These are phyloP conservation scores for Thumatha senex DNA, from an alignment of 2,888 invertebrate genomes.

Conservation along the genomic window DNA sequence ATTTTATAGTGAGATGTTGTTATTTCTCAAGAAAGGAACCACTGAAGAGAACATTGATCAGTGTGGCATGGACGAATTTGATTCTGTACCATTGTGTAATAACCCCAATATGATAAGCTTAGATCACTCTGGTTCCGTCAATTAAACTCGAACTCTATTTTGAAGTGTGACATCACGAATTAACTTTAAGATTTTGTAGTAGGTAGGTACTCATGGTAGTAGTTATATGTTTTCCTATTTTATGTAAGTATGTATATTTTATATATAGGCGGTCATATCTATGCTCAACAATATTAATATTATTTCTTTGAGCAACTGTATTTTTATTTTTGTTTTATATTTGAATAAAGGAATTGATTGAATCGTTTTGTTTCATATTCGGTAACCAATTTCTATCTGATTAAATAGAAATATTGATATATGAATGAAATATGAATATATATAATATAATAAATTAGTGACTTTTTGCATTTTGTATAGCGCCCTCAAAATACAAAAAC, in stretches of 20 bases:
- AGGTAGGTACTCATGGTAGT: conserved; percentile 29
- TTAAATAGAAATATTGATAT: too few relatives aligned
- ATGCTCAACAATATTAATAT: conserved; percentile 34
- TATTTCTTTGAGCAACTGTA: conserved; percentile 43
- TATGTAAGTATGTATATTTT: conserved; percentile 12
- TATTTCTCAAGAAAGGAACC: too few relatives aligned
- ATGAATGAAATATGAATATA: too few relatives aligned
- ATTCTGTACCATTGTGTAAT: too few relatives aligned
- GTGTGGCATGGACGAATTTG: too few relatives aligned
- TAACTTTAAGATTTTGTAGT: conserved; percentile 12
- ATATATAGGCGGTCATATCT: conserved; percentile 14
- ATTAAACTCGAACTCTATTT: not conserved
- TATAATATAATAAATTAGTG: too few relatives aligned
- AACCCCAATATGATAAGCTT: too few relatives aligned
- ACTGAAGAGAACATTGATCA: too few relatives aligned
- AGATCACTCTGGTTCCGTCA: too few relatives aligned
- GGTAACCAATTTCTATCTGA: not conserved
- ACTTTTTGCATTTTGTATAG: too few relatives aligned
- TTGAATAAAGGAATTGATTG: conserved; percentile 62
- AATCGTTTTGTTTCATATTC: conserved; percentile 6
- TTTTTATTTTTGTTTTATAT: conserved; percentile 57
- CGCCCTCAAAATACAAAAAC: too few relatives aligned
- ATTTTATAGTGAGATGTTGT: too few relatives aligned
- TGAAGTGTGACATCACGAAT: conserved; percentile 14
- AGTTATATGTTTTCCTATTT: conserved; percentile 17